phyloP scores from a whole-genome alignment of 2,113 vertebrate genomes.

The Cisticola juncidis region DNA sequence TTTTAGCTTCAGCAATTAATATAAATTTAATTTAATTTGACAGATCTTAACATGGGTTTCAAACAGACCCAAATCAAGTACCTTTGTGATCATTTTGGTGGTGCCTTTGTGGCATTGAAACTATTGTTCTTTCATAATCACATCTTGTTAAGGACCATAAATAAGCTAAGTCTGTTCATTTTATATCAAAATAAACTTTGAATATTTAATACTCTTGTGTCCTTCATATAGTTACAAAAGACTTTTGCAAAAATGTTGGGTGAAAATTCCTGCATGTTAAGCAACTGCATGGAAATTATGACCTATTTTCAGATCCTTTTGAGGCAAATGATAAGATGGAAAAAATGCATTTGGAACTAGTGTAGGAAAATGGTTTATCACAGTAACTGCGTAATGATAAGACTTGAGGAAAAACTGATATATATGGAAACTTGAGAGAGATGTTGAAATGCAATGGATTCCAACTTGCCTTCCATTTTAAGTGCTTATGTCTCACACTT shows the following conservation, averaged over 20 bases:
- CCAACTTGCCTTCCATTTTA: background rate
- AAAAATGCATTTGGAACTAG: background rate
- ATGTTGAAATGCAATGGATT: background rate
- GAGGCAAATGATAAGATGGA: background rate
- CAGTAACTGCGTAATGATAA: background rate
- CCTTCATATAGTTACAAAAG: background rate
- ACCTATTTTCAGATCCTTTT: constrained; percentile 21
- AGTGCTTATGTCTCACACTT: background rate
- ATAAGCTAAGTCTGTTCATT: background rate
- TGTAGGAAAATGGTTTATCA: background rate
- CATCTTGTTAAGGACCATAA: background rate
- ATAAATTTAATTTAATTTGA: constrained; percentile 34
- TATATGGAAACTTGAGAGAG: background rate
- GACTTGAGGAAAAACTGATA: background rate
- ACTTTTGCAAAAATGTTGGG: background rate
- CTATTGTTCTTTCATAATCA: background rate
- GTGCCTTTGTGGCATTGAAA: background rate
- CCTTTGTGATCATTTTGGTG: background rate
- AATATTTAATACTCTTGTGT: background rate
- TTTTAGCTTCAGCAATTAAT: constrained; percentile 51
- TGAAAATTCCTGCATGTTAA: background rate
- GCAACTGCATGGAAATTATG: background rate
- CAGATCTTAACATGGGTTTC: background rate
- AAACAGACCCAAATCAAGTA: background rate
- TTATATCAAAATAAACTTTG: background rate